phyloP scores from a whole-genome alignment of 2,113 vertebrate genomes.

The Anarrhichthys ocellatus region DNA sequence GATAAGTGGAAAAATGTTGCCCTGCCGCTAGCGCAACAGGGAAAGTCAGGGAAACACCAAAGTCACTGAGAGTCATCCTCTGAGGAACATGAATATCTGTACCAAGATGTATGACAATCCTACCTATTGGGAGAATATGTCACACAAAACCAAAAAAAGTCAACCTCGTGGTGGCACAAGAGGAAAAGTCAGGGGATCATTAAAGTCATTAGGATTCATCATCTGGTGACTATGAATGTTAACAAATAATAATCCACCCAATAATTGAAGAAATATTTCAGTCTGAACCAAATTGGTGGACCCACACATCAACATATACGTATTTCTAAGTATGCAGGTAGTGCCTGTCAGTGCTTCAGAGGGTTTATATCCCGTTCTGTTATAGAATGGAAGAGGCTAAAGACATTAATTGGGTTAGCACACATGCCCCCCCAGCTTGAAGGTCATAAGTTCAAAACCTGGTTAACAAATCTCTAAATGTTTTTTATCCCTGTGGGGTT shows the following conservation, averaged over 20 bases:
- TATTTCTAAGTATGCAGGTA: background rate
- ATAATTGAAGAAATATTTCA: background rate
- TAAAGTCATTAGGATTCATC: background rate
- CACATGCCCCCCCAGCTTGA: background rate
- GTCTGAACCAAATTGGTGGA: background rate
- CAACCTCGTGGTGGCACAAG: background rate
- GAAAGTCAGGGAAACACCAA: background rate
- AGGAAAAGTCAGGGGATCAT: background rate
- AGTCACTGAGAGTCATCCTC: too few relatives aligned
- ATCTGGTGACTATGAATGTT: background rate
- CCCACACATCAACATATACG: background rate
- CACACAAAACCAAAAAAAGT: background rate
- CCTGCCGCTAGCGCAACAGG: background rate
- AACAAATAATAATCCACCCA: background rate
- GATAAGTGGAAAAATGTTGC: background rate
- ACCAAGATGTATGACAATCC: too few relatives aligned
- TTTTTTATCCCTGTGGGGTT: background rate
- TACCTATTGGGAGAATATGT: background rate
- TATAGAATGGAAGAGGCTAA: too few relatives aligned
- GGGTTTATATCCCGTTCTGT: background rate
- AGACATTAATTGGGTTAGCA: background rate
- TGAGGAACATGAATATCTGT: too few relatives aligned
- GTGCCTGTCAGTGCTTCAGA: too few relatives aligned
- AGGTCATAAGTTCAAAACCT: background rate
- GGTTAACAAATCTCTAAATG: background rate